Base-by-base conservation (phyloP, 1,140 invertebrate species). In the Chlorops oryzae region DNA sequence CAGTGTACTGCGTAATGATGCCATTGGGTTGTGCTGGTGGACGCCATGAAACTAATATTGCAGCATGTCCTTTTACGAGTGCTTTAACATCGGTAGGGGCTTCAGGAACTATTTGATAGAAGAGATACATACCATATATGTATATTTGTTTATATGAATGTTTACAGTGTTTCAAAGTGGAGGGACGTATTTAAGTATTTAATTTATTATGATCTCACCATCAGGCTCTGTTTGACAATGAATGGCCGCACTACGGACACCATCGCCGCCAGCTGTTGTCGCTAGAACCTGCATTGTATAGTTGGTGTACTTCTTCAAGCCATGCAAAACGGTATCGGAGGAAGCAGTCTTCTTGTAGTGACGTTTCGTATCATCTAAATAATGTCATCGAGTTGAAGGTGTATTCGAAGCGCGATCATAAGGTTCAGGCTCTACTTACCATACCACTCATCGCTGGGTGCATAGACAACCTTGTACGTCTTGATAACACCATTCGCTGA, bases 261-360 rank as follows among this genome's bases (percentile, higher is more conserved):
- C 95, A 70, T 96, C 93, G n/a, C 95, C 95, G 51, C 92, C 93
- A 40, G 90, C 88, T 22, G 93, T 97, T 61, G 86, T 96, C 37
- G 93, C 92, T 53, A 96, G 73, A 27, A 97, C 91, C 79, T 96
- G 90, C 81, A 98, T 92, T 45, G 90, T 95, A 74, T 97, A 98
- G 75, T 98, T 97, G 1, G 93, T 97, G 71, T 87, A 97, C 70
- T 96, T 96, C 71, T 92, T 89, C 21, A 98, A 75, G 41, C 88
- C 90, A 65, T 93, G 88, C 5, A 95, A 78, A 63, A 93, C 92
- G 1, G 92, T 93, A 74, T 96, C 92, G 64, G 87, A 92, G 50
- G 90, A 88, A 34, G 91, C 85, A 39, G 88, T 91, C 55, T 90
- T 92, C 72, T 92, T 93, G 2, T 88, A 88, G 58, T 92, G 90